These are phyloP conservation scores for Drosophila mojavensis DNA, from an alignment of 1,140 invertebrate genomes.

Conservation along the genomic window DNA sequence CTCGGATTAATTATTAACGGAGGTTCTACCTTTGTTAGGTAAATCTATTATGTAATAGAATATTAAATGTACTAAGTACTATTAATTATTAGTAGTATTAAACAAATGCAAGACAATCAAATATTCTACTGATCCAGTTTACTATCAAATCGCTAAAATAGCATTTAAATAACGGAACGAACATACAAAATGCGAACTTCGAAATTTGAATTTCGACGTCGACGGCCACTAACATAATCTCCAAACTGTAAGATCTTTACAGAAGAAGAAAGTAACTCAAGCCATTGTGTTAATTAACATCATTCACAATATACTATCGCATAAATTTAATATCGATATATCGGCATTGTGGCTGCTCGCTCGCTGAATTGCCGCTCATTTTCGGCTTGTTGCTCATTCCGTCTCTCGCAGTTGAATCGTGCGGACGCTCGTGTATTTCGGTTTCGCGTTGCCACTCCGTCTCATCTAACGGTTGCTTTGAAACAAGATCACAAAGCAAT, in stretches of 20 bases:
- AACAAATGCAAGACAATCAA: too few species aligned
- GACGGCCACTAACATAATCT: not conserved
- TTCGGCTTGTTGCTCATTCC: conserved; percentile 29
- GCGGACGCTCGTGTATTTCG: conserved; percentile 2
- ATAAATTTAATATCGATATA: conserved; percentile 18
- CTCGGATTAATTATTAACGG: too few species aligned
- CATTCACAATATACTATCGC: not conserved
- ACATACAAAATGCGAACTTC: too few species aligned
- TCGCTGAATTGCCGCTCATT: conserved; percentile 22
- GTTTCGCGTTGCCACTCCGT: not conserved
- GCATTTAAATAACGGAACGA: too few species aligned
- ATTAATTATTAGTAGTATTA: too few species aligned
- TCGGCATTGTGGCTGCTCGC: conserved; percentile 7
- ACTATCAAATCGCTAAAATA: too few species aligned
- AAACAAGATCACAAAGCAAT: conserved; percentile 32
- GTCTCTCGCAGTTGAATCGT: conserved; percentile 27
- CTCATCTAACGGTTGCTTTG: conserved; percentile 22
- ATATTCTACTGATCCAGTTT: too few species aligned
- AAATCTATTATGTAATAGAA: too few species aligned
- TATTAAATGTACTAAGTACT: too few species aligned
- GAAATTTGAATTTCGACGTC: too few species aligned
- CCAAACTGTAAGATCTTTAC: not conserved
- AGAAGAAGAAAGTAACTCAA: not conserved
- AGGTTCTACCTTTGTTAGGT: too few species aligned
- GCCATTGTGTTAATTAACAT: not conserved